These are phyloP conservation scores for Oplegnathus fasciatus DNA, from an alignment of 2,113 vertebrate genomes.

Conservation along the genomic window DNA sequence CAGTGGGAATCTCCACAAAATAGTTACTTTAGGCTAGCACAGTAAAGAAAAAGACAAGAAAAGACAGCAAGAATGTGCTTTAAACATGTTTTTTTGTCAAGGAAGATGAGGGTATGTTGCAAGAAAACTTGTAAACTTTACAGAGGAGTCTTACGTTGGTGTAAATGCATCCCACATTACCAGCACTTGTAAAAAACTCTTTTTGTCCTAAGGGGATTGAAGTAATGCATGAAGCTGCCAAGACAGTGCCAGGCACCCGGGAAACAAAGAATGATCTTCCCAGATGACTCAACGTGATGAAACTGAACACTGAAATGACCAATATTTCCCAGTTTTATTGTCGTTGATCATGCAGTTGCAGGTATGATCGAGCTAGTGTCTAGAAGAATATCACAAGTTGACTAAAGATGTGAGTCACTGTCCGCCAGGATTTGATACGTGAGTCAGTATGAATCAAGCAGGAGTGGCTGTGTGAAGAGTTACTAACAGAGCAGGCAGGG, in stretches of 20 bases:
- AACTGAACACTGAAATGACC: neutral
- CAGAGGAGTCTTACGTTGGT: neutral
- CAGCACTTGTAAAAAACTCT: neutral
- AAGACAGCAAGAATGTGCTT: conserved; percentile 18
- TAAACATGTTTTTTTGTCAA: conserved; percentile 1
- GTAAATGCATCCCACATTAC: conserved; percentile 6
- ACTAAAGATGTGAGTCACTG: conserved; percentile 45
- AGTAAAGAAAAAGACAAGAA: conserved; percentile 16
- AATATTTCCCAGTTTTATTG: conserved; percentile 17
- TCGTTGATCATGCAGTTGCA: neutral
- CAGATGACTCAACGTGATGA: conserved; percentile 6
- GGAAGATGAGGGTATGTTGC: neutral
- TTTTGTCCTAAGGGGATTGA: conserved; percentile 10
- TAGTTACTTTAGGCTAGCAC: neutral
- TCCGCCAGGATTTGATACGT: conserved; percentile 23
- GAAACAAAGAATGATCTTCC: neutral
- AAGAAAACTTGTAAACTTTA: conserved; percentile 24
- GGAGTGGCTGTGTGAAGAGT: conserved; percentile 37
- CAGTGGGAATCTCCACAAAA: conserved; percentile 7
- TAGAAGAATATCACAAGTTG: conserved; percentile 25
- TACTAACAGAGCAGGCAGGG: conserved; percentile 53
- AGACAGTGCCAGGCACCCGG: conserved; percentile 5
- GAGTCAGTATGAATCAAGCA: conserved; percentile 73
- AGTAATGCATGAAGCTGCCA: neutral
- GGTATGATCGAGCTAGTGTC: conserved; percentile 26